phyloP scores from a whole-genome alignment of 2,797 vertebrate genomes.

The Margarornis squamiger region DNA sequence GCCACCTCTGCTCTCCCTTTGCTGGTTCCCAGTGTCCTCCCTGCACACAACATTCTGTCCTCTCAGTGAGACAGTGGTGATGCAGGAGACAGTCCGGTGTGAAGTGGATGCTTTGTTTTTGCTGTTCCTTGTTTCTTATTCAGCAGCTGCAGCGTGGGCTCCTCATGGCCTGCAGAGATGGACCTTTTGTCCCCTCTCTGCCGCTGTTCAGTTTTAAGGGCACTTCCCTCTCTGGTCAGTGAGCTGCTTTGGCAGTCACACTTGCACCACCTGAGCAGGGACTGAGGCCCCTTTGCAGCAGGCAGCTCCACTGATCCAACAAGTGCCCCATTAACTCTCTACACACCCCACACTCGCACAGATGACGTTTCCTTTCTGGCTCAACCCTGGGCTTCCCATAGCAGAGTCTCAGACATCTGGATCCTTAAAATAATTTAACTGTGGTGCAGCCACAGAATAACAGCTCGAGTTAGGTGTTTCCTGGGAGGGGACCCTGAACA shows the following conservation, averaged over 20 bases:
- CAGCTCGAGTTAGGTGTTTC: neutral
- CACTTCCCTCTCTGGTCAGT: neutral
- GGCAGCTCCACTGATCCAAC: neutral
- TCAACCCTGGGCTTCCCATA: neutral
- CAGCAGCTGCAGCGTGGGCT: rapidly evolving
- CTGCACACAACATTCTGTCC: rapidly evolving
- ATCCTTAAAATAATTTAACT: neutral
- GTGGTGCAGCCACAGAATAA: neutral
- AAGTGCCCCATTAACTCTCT: neutral
- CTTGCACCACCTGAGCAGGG: neutral
- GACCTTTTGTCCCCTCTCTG: neutral
- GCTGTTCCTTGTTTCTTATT: neutral
- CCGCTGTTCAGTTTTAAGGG: neutral
- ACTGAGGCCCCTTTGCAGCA: too few species aligned
- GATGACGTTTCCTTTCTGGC: neutral
- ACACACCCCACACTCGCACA: neutral
- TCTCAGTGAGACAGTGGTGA: neutral
- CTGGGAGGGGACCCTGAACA: too few species aligned
- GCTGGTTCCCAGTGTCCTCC: neutral
- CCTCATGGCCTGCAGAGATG: rapidly evolving
- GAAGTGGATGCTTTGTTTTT: neutral
- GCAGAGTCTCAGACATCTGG: neutral
- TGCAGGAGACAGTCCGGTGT: rapidly evolving
- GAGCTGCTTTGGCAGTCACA: neutral
- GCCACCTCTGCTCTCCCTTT: rapidly evolving